phyloP scores from a whole-genome alignment of 2,888 invertebrate genomes.

The Cylloceria caligata region DNA sequence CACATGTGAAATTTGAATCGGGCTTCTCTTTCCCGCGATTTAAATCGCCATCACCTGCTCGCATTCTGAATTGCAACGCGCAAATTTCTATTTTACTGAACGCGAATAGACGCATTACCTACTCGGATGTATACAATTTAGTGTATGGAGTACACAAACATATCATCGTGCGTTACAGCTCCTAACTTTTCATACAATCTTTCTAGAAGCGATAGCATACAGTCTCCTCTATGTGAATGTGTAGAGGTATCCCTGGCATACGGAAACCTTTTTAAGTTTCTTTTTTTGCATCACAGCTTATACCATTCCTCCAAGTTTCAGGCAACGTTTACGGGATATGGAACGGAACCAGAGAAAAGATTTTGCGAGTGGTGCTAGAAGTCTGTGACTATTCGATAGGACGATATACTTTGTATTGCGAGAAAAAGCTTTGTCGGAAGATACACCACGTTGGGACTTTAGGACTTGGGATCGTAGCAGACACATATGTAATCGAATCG shows the following conservation, averaged over 20 bases:
- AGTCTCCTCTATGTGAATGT: not conserved
- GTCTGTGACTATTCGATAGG: not conserved
- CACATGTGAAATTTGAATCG: too few species aligned
- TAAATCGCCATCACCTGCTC: too few species aligned
- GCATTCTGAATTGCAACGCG: too few species aligned
- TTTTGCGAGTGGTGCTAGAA: not conserved
- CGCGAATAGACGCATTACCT: too few species aligned
- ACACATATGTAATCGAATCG: slow-evolving; percentile 41
- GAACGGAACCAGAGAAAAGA: not conserved
- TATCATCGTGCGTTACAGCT: slow-evolving; percentile 22
- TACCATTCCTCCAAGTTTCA: not conserved
- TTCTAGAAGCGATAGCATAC: not conserved
- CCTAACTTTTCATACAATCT: not conserved
- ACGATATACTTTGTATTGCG: not conserved
- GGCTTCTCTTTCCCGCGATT: too few species aligned
- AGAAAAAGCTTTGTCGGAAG: not conserved
- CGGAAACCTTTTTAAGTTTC: not conserved
- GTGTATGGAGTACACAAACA: slow-evolving; percentile 22
- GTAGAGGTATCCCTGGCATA: not conserved
- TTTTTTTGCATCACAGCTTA: not conserved
- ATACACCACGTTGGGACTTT: not conserved
- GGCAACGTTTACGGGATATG: not conserved
- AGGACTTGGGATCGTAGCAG: not conserved
- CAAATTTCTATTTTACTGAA: too few species aligned
- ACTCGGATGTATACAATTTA: slow-evolving; percentile 24